A percentile compares a stretch with the other conserved stretches of the same genome.
phyloP scores from a whole-genome alignment of 2,888 invertebrate genomes.

The Polymixis lichenea region DNA sequence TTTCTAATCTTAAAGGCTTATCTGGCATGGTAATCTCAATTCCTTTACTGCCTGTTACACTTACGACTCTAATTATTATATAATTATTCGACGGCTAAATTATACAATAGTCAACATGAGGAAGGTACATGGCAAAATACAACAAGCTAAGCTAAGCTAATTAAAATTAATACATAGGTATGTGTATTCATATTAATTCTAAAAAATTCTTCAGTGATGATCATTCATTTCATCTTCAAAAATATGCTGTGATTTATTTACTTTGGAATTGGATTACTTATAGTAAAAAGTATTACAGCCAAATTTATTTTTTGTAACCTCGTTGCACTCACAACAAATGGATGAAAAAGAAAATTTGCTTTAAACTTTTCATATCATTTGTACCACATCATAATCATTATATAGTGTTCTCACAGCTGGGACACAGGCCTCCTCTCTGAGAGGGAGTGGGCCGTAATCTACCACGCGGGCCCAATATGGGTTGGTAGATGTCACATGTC shows the following conservation, averaged over 20 bases:
- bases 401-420: too few species aligned
- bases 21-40: neutral
- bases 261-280: neutral
- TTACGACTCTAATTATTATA: too few species aligned
- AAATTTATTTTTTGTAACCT: neutral
- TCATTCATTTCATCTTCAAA: neutral
- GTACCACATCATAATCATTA: neutral
- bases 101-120: neutral
- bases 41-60: neutral
- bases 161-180: too few species aligned
- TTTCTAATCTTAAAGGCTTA: neutral
- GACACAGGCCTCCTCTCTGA: too few species aligned
- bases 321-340: neutral
- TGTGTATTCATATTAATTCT: conserved; percentile 16
- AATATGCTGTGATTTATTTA: neutral
- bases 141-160: too few species aligned
- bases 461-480: too few species aligned
- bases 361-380: neutral
- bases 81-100: neutral
- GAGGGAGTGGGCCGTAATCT: too few species aligned
- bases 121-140: conserved; percentile 12
- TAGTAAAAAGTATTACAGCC: neutral
- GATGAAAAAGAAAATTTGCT: neutral
- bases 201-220: neutral
- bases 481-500: too few species aligned